Evolutionary conservation across 37 sponge, comb jelly and placozoan species (phyloP).

Genomic region (Agelas oroides): DNA sequence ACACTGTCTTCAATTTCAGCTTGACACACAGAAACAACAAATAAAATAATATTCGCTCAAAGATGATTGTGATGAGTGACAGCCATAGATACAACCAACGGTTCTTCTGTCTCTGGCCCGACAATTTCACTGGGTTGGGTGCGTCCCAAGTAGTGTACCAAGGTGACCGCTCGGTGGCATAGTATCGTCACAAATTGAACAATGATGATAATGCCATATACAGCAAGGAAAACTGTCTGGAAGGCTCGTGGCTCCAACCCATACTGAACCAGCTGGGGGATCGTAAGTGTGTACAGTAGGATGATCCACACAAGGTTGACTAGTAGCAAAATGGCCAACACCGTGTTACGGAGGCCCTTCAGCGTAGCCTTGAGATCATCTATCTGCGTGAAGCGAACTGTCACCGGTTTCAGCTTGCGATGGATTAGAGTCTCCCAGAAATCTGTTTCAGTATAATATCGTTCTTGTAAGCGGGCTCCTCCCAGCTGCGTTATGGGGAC

Average conservation of each 20-base stretch:
- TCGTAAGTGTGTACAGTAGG: slow-evolving; percentile 43
- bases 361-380: slow-evolving; percentile 55
- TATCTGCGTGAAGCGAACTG: slow-evolving; percentile 28
- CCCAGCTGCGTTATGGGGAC: too few relatives aligned
- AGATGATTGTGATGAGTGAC: too few relatives aligned
- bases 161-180: slow-evolving; percentile 60
- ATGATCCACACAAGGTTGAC: slow-evolving; percentile 81
- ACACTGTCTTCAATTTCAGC: too few relatives aligned
- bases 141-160: slow-evolving; percentile 69
- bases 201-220: slow-evolving; percentile 60
- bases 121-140: neutral
- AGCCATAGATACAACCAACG: too few relatives aligned
- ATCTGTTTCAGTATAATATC: slow-evolving; percentile 1
- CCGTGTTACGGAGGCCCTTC: slow-evolving; percentile 53
- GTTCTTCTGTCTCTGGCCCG: neutral
- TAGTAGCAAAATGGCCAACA: slow-evolving; percentile 50
- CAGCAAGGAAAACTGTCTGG: slow-evolving; percentile 58
- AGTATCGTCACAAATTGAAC: slow-evolving; percentile 71
- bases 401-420: slow-evolving; percentile 43
- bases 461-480: too few relatives aligned
- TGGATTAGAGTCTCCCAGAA: slow-evolving; percentile 56
- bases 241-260: slow-evolving; percentile 45
- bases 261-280: slow-evolving; percentile 19
- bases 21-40: too few relatives aligned
- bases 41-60: too few relatives aligned